Base-by-base conservation (phyloP, 1,140 invertebrate species). In the Harpegnathos saltator region DNA sequence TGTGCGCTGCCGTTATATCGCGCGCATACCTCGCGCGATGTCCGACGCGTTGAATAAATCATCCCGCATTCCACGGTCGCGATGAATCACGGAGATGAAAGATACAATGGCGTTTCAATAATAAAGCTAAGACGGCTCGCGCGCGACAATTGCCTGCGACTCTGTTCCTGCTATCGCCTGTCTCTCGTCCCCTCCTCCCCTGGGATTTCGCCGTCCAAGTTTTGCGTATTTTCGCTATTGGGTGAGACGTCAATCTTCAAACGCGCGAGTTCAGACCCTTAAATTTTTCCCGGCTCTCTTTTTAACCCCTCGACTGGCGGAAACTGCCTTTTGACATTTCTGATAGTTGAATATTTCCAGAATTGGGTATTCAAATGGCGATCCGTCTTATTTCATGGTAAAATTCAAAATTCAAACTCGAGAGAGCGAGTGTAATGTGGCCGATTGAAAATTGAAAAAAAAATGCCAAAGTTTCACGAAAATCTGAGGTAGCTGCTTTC, bases 181-280 rank as follows among this genome's bases (percentile, higher is more conserved):
- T 24, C 58, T 71, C 24, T 4, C 54, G n/a, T n/a, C n/a, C n/a
- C n/a, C n/a, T n/a, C n/a, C n/a, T n/a, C n/a, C n/a, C n/a, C n/a
- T n/a, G 66, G 63, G 75, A 58, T 58, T 69, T 80, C 56, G 19
- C 62, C 19, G 50, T 58, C 59, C 75, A 69, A 80, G 12, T n/a
- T n/a, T n/a, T n/a, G n/a, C n/a, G 24, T 71, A 24, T 56, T 71
- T 58, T 17, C 52, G 9, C 44, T 69, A 78, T 66, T 12, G 58
- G 33, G 12, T 38, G 33, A 58, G 52, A 78, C 56, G 63, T 78
- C 52, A 69, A 78, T 24, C 63, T 78, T 69, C 15, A 63, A 78
- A 77, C 17, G 22, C 38, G 33, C 38, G 29, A 78, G 58, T 56
- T 17, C 63, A 38, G 50, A 77, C 65, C 62, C 24, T 15, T 1